A percentile compares a stretch with the other conserved stretches of the same genome.
phyloP scores from a whole-genome alignment of 2,888 invertebrate genomes.

The Mythimna loreyi region DNA sequence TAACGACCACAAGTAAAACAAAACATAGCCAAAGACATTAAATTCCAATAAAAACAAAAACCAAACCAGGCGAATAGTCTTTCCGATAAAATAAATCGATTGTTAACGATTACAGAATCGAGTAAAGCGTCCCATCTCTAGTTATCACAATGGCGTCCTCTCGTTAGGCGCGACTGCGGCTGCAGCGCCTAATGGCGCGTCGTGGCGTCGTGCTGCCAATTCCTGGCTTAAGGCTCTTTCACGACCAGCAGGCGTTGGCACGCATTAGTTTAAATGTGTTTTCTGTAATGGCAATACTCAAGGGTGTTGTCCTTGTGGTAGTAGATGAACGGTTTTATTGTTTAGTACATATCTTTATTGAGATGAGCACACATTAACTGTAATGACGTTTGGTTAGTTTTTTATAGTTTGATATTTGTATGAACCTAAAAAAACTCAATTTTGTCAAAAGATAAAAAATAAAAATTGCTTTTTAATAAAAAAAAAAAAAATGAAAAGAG shows the following conservation, averaged over 20 bases:
- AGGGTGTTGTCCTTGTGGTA: conserved; percentile 33
- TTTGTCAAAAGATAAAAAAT: too few species aligned
- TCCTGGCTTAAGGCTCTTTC: conserved; percentile 64
- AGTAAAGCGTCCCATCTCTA: conserved; percentile 60
- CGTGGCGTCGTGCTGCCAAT: conserved; percentile 69
- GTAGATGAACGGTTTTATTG: conserved; percentile 38
- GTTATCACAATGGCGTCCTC: conserved; percentile 64
- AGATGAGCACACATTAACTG: neutral
- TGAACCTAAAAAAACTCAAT: too few species aligned
- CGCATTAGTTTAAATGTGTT: conserved; percentile 66
- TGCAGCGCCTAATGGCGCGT: conserved; percentile 64
- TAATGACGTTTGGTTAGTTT: neutral
- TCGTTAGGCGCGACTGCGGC: conserved; percentile 68
- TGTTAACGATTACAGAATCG: conserved; percentile 52
- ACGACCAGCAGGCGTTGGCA: conserved; percentile 62
- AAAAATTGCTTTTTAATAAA: neutral
- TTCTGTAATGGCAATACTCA: conserved; percentile 61
- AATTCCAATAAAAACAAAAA: conserved; percentile 12
- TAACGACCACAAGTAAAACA: neutral
- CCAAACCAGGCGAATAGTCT: conserved; percentile 19
- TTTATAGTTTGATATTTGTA: too few species aligned
- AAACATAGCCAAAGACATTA: neutral
- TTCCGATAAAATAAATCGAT: conserved; percentile 49
- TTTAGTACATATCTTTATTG: neutral
- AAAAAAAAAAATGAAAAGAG: too few species aligned